A percentile compares a stretch with the other conserved stretches of the same genome.
phyloP scores from a whole-genome alignment of 1,140 invertebrate genomes.

The Polypedilum vanderplanki region DNA sequence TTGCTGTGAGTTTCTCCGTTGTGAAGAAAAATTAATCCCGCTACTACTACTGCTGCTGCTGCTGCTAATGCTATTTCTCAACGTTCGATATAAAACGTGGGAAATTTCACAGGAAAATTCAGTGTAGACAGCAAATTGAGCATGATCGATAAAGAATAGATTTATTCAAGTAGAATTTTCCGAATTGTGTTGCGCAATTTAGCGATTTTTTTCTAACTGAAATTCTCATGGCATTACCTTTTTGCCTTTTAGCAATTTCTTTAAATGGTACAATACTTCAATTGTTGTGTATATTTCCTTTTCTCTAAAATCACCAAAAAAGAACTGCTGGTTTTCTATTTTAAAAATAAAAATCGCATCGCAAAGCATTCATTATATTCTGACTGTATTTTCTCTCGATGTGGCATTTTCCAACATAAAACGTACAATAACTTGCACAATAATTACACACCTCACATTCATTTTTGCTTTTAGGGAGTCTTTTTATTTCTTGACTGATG shows the following conservation, averaged over 20 bases:
- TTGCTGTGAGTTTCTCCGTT: constrained; percentile 5
- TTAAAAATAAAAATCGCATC: neutral
- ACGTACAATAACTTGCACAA: neutral
- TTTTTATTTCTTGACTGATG: neutral
- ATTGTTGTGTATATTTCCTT: neutral
- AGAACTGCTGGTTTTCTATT: neutral
- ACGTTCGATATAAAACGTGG: neutral
- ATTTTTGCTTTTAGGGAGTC: neutral
- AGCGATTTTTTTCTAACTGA: neutral
- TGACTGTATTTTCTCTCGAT: neutral
- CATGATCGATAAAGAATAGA: neutral
- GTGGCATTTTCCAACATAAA: constrained; percentile 11
- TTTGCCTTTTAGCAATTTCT: neutral
- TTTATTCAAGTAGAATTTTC: neutral
- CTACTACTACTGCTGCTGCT: neutral
- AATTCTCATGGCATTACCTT: constrained; percentile 14
- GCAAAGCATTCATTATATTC: neutral
- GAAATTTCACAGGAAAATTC: constrained; percentile 12
- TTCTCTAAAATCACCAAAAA: neutral
- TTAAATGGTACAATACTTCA: neutral
- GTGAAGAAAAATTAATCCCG: constrained; percentile 8
- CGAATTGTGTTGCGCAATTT: neutral
- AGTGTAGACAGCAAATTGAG: constrained; percentile 11
- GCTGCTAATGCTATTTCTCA: constrained; percentile 2
- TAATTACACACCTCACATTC: constrained; percentile 24